Base-by-base conservation (phyloP, 2,113 vertebrate genomes). In the Jacana jacana region DNA sequence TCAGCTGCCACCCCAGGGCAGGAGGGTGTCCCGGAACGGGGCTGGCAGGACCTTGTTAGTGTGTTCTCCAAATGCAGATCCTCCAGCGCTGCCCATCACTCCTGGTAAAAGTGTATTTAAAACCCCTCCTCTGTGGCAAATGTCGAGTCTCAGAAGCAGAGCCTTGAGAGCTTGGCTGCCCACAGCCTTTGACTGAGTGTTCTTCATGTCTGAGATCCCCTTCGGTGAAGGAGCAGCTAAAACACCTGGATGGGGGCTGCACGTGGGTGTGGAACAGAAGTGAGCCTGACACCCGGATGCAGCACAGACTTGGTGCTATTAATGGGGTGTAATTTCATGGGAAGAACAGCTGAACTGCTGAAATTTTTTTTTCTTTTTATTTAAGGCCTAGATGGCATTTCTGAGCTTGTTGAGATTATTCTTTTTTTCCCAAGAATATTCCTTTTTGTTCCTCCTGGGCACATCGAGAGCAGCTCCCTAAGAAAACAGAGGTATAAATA, bases 61-160 rank as follows among this genome's bases (percentile, higher is more conserved):
- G 1, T 2, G 1, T 19, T 54, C 66, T 37, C 33, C 13, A 23
- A 8, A 2, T 31, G 39, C 40, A 40, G 0, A 33, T 28, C 78
- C 61, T 31, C 60, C 40, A 46, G 2, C 15, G 78, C 3, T 6
- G 8, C 30, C 27, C 27, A 0, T 31, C 48, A 28, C 8, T 81
- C 3, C 57, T 54, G 39, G 24, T 57, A 42, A 28, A 5, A 14
- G 4, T 30, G 70, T 7, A 6, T 51, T 35, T 13, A 5, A 16
- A 37, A 68, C 48, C 3, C 63, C 73, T 25, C 2, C 25, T n/a
- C 33, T 55, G 33, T 44, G 63, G 57, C 30, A 52, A 9, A 28
- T 3, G 17, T 37, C 0, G n/a, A 40, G 13, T 1, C 25, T 72
- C 57, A 9, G 68, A n/a, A 55, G 58, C 31, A 2, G 23, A 1